These are phyloP conservation scores for Thaumetopoea pityocampa DNA, from an alignment of 1,140 invertebrate genomes.

Conservation along the genomic window DNA sequence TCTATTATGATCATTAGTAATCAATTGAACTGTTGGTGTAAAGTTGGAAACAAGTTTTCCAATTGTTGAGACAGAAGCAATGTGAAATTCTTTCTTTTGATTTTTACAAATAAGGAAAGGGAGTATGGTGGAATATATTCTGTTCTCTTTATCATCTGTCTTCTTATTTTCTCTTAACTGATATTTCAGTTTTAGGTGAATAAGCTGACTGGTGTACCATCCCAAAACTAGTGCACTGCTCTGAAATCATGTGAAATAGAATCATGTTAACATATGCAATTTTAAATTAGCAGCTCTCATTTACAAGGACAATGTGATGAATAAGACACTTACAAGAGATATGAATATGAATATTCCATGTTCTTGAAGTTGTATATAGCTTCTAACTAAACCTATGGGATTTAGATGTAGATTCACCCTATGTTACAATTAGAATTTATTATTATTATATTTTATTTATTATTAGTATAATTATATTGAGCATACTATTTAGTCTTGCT, in stretches of 20 bases:
- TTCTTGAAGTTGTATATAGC: no score
- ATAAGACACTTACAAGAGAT: no score
- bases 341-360: no score
- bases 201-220: constrained; percentile 69
- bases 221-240: constrained; percentile 69
- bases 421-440: no score
- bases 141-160: constrained; percentile 22
- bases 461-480: no score
- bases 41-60: constrained; percentile 29
- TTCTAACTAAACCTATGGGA: no score
- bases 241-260: constrained; percentile 39
- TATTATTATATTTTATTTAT: no score
- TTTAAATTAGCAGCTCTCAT: no score
- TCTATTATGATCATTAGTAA: constrained; percentile 51
- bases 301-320: no score
- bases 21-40: constrained; percentile 42
- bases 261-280: no score
- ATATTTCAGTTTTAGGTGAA: constrained; percentile 55
- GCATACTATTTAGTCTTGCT: no score
- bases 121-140: constrained; percentile 27
- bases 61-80: constrained; percentile 28
- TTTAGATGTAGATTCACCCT: no score
- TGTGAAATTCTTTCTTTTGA: constrained; percentile 20
- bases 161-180: constrained; percentile 24
- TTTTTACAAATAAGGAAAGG: constrained; percentile 33